Evolutionary conservation across 2,113 vertebrate genomes (phyloP).

Genomic region (Gymnogyps californianus): DNA sequence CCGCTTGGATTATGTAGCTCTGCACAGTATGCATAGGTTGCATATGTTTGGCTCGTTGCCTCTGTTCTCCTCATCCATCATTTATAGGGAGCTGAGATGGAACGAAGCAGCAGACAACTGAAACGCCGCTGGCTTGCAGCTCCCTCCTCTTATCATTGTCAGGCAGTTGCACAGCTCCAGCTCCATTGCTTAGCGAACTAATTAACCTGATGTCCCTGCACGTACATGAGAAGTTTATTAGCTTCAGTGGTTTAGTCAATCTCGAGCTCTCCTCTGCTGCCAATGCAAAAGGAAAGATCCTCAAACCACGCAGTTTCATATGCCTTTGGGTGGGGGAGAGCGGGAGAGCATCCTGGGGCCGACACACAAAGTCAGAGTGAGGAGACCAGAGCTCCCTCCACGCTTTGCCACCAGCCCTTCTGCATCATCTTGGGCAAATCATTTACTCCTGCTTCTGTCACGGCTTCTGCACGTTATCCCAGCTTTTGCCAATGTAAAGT

Average conservation of each 20-base stretch:
- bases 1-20: background rate
- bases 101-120: background rate
- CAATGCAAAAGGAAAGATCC: background rate
- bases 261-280: background rate
- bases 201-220: background rate
- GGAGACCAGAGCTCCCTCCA: background rate
- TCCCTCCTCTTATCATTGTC: background rate
- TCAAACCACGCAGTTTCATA: background rate
- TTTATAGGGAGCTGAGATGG: background rate
- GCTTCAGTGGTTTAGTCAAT: background rate
- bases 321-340: background rate
- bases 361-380: rapidly evolving
- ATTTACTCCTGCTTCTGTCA: background rate
- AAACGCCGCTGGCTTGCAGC: background rate
- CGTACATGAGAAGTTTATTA: slow-evolving; percentile 3
- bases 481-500: background rate
- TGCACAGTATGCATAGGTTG: background rate
- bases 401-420: background rate
- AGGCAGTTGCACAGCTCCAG: background rate
- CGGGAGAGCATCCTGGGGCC: background rate
- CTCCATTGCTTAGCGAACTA: background rate
- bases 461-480: background rate
- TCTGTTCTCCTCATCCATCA: slow-evolving; percentile 4
- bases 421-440: background rate
- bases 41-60: background rate